Evolutionary conservation across 2,888 invertebrate genomes (phyloP).

Genomic region (Macrophya annulata): DNA sequence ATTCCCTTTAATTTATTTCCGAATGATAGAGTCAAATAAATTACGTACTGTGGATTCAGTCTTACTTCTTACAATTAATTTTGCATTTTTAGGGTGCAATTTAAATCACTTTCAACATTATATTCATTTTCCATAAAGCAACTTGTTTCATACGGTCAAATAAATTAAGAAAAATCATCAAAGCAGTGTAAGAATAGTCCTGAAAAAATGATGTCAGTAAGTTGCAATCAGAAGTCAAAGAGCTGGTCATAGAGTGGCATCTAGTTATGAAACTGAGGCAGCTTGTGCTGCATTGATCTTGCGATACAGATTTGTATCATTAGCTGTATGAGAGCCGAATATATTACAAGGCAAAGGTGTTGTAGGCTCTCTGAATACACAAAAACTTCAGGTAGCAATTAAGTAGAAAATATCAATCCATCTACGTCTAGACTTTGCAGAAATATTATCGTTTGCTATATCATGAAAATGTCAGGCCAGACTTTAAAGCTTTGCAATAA

Average conservation of each 20-base stretch:
- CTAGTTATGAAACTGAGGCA: neutral
- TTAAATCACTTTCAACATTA: constrained; percentile 1
- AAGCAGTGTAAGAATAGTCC: neutral
- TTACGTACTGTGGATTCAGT: neutral
- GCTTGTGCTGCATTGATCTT: neutral
- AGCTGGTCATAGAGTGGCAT: neutral
- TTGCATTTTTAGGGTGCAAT: neutral
- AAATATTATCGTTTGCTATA: neutral
- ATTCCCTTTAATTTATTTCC: neutral
- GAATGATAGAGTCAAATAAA: neutral
- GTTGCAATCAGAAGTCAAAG: neutral
- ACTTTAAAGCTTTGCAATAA: constrained; percentile 4
- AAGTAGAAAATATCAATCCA: too few species aligned
- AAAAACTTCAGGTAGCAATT: too few species aligned
- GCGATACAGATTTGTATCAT: neutral
- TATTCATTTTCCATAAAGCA: neutral
- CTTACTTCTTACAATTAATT: neutral
- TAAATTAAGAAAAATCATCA: too few species aligned
- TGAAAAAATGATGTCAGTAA: neutral
- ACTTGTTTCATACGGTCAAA: too few species aligned
- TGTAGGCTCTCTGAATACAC: too few species aligned
- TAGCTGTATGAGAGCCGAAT: neutral
- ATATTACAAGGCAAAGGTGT: neutral
- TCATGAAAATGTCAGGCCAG: neutral
- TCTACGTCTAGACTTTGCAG: neutral